phyloP scores from a whole-genome alignment of 2,113 vertebrate species.

The Chrysemys picta region DNA sequence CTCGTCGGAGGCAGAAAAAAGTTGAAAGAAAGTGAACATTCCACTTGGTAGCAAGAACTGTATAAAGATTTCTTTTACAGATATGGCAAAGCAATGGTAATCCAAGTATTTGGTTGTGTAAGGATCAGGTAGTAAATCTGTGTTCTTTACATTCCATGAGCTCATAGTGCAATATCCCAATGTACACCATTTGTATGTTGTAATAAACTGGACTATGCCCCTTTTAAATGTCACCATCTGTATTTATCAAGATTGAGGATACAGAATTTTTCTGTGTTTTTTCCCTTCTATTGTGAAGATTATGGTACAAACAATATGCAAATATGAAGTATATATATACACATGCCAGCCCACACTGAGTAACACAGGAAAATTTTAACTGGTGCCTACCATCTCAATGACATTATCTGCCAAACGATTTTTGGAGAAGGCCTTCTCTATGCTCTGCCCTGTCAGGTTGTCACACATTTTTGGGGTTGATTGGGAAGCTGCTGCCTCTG shows the following conservation, averaged over 20 bases:
- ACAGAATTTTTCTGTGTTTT: background rate
- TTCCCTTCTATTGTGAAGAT: background rate
- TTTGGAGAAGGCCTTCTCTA: background rate
- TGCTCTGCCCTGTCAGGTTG: background rate
- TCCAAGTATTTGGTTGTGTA: background rate
- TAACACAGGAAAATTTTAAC: background rate
- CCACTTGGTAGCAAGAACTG: background rate
- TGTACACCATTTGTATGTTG: background rate
- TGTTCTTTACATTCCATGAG: background rate
- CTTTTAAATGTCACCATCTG: background rate
- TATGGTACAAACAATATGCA: background rate
- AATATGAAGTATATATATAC: background rate
- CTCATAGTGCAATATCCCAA: background rate
- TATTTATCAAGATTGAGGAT: background rate
- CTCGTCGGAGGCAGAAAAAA: background rate
- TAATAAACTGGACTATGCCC: background rate
- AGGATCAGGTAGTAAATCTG: background rate
- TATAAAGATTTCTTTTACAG: background rate
- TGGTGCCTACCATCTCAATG: background rate
- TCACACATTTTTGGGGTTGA: background rate
- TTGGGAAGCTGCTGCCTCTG: background rate
- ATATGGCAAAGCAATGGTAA: background rate
- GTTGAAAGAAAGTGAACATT: background rate
- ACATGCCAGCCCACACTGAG: background rate
- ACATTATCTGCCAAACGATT: background rate